Conservation (phyloP, 2,888 invertebrate species). For the Seira sanloemensis region DNA sequence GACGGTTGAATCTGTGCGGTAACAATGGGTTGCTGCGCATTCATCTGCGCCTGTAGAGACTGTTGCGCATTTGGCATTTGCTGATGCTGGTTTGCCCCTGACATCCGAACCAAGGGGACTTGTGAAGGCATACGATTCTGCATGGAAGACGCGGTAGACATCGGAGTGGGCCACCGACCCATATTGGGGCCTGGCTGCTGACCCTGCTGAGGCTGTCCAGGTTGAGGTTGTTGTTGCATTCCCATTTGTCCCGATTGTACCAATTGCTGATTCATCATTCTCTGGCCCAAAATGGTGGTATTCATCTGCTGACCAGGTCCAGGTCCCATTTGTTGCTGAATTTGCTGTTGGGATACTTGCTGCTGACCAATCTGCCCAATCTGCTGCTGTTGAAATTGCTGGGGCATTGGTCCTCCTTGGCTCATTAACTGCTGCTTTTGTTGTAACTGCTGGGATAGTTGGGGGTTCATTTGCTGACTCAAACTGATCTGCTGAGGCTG, state of each 20-base stretch:
- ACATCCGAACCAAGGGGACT: constrained; percentile 35
- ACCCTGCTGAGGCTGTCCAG: constrained; percentile 60
- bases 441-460: constrained; percentile 71
- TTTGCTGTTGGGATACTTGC: constrained; percentile 30
- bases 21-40: constrained; percentile 35
- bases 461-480: constrained; percentile 64
- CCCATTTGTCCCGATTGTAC: constrained; percentile 72
- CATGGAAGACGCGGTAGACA: constrained; percentile 25
- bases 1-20: constrained; percentile 48
- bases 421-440: constrained; percentile 69
- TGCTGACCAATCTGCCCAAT: constrained; percentile 31
- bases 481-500: constrained; percentile 54
- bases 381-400: constrained; percentile 69
- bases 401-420: constrained; percentile 73
- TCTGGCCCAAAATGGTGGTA: background rate
- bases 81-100: constrained; percentile 32
- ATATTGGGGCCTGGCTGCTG: constrained; percentile 50
- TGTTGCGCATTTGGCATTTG: constrained; percentile 33
- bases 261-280: constrained; percentile 60
- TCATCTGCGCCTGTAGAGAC: constrained; percentile 32
- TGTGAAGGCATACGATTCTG: constrained; percentile 17
- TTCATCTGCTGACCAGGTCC: constrained; percentile 22
- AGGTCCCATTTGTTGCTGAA: constrained; percentile 3
- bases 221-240: constrained; percentile 60
- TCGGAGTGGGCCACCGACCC: constrained; percentile 22